These are phyloP conservation scores for Buphagus erythrorhynchus DNA, from an alignment of 2,797 vertebrate genomes.

Conservation along the genomic window DNA sequence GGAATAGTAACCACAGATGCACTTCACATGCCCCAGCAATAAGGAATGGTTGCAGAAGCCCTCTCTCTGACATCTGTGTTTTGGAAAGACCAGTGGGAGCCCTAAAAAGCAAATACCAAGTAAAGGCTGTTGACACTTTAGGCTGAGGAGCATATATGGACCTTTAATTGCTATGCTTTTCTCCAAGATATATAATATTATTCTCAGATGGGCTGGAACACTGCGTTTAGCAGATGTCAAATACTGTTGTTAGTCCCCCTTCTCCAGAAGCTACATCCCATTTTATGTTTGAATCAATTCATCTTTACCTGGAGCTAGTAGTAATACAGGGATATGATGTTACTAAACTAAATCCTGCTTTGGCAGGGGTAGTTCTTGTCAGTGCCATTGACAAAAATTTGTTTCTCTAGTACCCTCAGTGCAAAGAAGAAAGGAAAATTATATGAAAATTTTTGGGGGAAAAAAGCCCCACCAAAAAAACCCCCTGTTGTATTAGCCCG, in stretches of 20 bases:
- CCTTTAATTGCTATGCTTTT: neutral
- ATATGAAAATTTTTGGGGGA: accelerated
- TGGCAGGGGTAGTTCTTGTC: neutral
- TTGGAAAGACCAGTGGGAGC: neutral
- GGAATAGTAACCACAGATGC: neutral
- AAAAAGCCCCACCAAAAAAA: neutral
- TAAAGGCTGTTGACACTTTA: neutral
- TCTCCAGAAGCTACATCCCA: neutral
- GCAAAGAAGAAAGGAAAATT: neutral
- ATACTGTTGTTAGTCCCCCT: neutral
- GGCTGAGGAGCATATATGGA: neutral
- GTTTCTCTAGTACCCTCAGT: neutral
- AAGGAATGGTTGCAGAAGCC: neutral
- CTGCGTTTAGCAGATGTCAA: neutral
- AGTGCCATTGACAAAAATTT: neutral
- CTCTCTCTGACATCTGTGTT: neutral
- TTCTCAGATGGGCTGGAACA: neutral
- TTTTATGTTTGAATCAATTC: neutral
- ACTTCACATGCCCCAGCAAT: neutral
- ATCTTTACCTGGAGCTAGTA: neutral
- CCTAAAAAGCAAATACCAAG: neutral
- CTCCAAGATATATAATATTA: neutral
- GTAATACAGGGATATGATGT: neutral
- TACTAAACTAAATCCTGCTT: neutral
- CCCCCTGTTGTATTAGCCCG: neutral